Evolutionary conservation across 2,888 invertebrate genomes (phyloP).

Genomic region (Drosophila neotestacea): DNA sequence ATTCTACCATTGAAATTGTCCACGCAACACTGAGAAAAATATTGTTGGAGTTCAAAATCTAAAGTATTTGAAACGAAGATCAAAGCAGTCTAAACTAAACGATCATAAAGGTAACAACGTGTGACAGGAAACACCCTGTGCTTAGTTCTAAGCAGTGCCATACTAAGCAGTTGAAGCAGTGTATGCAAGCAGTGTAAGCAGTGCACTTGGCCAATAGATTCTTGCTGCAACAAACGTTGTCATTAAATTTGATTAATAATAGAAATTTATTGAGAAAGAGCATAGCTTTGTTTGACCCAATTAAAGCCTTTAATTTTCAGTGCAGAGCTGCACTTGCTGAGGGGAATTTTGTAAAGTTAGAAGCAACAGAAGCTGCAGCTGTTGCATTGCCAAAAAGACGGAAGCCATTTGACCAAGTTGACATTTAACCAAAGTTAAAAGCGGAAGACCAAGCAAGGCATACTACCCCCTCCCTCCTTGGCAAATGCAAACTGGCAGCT

Average conservation of each 20-base stretch:
- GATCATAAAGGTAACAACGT: not conserved
- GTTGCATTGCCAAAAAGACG: constrained; percentile 44
- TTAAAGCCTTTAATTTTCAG: not conserved
- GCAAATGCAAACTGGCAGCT: constrained; percentile 17
- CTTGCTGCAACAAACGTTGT: too few species aligned
- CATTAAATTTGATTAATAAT: not conserved
- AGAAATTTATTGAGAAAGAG: not conserved
- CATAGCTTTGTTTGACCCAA: not conserved
- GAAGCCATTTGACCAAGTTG: constrained; percentile 68
- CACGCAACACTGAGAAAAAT: not conserved
- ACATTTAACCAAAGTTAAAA: constrained; percentile 69
- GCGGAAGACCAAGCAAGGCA: constrained; percentile 51
- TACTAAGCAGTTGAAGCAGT: not conserved
- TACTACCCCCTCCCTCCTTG: not conserved
- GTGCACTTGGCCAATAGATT: not conserved
- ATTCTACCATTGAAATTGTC: constrained; percentile 45
- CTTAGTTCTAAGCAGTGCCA: not conserved
- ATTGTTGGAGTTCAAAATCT: not conserved
- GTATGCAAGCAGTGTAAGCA: not conserved
- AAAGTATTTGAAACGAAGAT: not conserved
- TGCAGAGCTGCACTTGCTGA: constrained; percentile 11
- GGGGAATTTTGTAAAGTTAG: constrained; percentile 39
- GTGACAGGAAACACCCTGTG: not conserved
- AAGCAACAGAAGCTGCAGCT: constrained; percentile 62
- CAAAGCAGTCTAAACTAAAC: not conserved